Percentiles rank a stretch among this genome's conserved stretches.
Evolutionary conservation across 2,797 vertebrate genomes (phyloP).

Genomic region (Typhlichthys eigenmanni): DNA sequence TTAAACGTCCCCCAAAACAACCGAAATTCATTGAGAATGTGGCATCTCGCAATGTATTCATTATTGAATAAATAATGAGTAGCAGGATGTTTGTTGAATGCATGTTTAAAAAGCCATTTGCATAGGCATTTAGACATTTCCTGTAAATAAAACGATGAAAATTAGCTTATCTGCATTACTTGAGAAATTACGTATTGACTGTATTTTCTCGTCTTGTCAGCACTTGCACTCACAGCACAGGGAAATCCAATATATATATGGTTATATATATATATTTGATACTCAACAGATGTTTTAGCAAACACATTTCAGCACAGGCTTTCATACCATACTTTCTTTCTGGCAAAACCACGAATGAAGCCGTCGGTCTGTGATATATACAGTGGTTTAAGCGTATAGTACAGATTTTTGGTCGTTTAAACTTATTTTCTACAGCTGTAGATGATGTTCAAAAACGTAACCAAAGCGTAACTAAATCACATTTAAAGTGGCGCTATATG

Average conservation of each 20-base stretch:
- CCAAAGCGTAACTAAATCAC: too few relatives aligned
- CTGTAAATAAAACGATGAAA: slow-evolving; percentile 11
- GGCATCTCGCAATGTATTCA: slow-evolving; percentile 29
- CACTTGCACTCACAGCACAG: neutral
- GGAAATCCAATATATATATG: neutral
- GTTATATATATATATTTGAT: neutral
- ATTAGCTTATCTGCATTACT: slow-evolving; percentile 30
- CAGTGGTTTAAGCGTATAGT: too few relatives aligned
- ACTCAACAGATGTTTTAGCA: neutral
- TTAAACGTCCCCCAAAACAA: slow-evolving; percentile 30
- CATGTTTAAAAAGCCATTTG: slow-evolving; percentile 30
- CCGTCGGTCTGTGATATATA: too few relatives aligned
- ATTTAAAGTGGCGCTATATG: too few relatives aligned
- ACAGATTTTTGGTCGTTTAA: too few relatives aligned
- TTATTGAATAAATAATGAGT: slow-evolving; percentile 48
- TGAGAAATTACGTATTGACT: slow-evolving; percentile 14
- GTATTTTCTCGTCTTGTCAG: slow-evolving; percentile 16
- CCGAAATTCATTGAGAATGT: slow-evolving; percentile 43
- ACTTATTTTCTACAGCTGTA: too few relatives aligned
- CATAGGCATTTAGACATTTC: slow-evolving; percentile 22
- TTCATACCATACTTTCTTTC: neutral
- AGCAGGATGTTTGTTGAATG: slow-evolving; percentile 27
- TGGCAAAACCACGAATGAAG: neutral
- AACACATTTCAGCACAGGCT: slow-evolving; percentile 1
- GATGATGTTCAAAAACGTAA: too few relatives aligned